A percentile compares a stretch with the other conserved stretches of the same genome.
These are phyloP conservation scores for Pandion haliaetus DNA, from an alignment of 2,113 vertebrate species.

Conservation along the genomic window DNA sequence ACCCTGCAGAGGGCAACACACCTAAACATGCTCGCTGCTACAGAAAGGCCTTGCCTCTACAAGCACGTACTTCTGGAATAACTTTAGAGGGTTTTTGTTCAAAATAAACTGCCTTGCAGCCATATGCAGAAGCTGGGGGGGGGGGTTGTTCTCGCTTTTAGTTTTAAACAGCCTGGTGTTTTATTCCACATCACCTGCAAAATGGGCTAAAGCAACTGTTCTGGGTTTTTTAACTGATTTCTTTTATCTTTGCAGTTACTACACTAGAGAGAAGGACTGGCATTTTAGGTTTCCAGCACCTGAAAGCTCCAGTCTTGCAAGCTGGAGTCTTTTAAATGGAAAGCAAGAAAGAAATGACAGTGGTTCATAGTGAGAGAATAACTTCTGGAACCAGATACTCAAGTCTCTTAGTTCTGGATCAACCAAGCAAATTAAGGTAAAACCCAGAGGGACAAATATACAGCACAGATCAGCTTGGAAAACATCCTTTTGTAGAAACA, in stretches of 20 bases:
- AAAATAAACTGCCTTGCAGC: conserved; percentile 44
- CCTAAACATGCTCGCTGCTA: not conserved
- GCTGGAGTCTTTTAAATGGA: not conserved
- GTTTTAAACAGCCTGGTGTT: not conserved
- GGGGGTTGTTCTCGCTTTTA: not conserved
- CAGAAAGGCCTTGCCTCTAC: not conserved
- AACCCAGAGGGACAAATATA: conserved; percentile 23
- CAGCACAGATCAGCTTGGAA: conserved; percentile 12
- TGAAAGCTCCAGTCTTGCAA: not conserved
- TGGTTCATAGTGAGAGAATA: not conserved
- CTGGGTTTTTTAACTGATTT: not conserved
- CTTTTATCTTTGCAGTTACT: conserved; percentile 25
- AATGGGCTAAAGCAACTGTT: not conserved
- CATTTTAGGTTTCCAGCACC: not conserved
- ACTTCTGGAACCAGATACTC: not conserved
- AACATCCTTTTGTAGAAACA: conserved; percentile 44
- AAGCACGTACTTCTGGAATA: conserved; percentile 39
- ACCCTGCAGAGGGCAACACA: not conserved
- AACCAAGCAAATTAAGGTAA: conserved; percentile 22
- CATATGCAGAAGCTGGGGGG: not conserved
- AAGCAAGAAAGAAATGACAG: not conserved
- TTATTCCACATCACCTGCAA: conserved; percentile 34
- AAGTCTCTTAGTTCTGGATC: not conserved
- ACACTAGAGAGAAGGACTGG: not conserved
- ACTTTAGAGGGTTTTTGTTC: conserved; percentile 10